Evolutionary conservation across 2,888 invertebrate genomes (phyloP), one percentile per base, ranked within the genome.

Genomic region (Oscheius sp.): DNA sequence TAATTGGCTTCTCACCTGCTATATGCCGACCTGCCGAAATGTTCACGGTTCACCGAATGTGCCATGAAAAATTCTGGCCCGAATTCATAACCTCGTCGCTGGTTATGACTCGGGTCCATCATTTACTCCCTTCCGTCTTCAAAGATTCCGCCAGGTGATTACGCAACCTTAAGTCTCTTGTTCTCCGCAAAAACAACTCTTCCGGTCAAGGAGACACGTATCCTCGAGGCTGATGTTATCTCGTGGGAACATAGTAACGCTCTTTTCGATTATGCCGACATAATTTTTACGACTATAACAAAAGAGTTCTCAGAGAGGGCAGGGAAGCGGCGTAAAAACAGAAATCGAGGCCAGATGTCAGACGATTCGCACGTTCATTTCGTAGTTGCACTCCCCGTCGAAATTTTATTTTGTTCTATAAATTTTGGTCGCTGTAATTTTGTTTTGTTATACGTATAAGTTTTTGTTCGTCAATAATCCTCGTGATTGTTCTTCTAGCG

Each of bases 361-460:
- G 49, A 17, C 49, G 49, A 49, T 49, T 49, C 49, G 49, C 49
- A 49, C 49, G 49, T 49, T 49, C 49, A 49, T 49, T 22, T 20
- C n/a, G 36, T 36, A 36, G 36, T 36, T 36, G 36, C 36, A 36
- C 14, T 36, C 36, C 8, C 36, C 36, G n/a, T n/a, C n/a, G n/a
- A n/a, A n/a, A n/a, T n/a, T n/a, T n/a, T n/a, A n/a, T n/a, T n/a
- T n/a, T n/a, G n/a, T n/a, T n/a, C n/a, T n/a, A n/a, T n/a, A n/a
- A n/a, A n/a, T n/a, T n/a, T n/a, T n/a, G n/a, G n/a, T n/a, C n/a
- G n/a, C n/a, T n/a, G n/a, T n/a, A n/a, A n/a, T n/a, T n/a, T n/a
- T n/a, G n/a, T n/a, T n/a, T n/a, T n/a, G n/a, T n/a, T n/a, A n/a
- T n/a, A n/a, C n/a, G n/a, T n/a, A n/a, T n/a, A n/a, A n/a, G n/a